A percentile compares a stretch with the other conserved stretches of the same genome.
phyloP scores from a whole-genome alignment of 2,888 invertebrate genomes.

The Baccha elongata region DNA sequence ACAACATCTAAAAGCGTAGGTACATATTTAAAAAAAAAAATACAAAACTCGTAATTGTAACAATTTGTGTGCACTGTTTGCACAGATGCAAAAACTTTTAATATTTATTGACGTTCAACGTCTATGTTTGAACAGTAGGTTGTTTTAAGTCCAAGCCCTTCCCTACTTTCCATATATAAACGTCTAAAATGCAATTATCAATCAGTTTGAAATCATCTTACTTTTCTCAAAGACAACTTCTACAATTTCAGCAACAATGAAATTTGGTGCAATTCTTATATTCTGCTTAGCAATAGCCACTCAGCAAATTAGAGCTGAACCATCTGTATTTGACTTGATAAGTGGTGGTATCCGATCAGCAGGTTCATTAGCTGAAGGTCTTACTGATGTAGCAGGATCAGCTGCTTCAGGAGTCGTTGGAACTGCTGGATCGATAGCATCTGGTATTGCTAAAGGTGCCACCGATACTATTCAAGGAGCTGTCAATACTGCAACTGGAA shows the following conservation, averaged over 20 bases:
- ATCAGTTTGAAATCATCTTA: neutral
- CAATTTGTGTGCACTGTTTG: neutral
- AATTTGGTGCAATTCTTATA: neutral
- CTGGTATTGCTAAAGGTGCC: neutral
- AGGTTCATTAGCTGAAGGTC: neutral
- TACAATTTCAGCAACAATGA: neutral
- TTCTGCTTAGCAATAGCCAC: conserved; percentile 10
- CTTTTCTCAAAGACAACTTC: neutral
- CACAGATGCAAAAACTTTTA: neutral
- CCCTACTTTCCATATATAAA: neutral
- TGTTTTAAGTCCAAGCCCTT: neutral
- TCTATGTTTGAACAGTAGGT: neutral
- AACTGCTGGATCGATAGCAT: conserved; percentile 7
- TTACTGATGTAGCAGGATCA: neutral
- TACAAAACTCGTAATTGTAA: too few species aligned
- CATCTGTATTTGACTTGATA: neutral
- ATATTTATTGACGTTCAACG: neutral
- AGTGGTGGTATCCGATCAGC: conserved; percentile 6
- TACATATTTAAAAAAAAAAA: too few species aligned
- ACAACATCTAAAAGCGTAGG: too few species aligned
- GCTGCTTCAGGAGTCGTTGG: neutral
- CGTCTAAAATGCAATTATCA: neutral
- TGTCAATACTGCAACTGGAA: neutral
- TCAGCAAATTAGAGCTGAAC: neutral
- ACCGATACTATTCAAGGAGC: conserved; percentile 9